Evolutionary conservation across 2,888 invertebrate species (phyloP), one percentile per base, ranked within the genome.

Genomic region (Parascotia fuliginaria): DNA sequence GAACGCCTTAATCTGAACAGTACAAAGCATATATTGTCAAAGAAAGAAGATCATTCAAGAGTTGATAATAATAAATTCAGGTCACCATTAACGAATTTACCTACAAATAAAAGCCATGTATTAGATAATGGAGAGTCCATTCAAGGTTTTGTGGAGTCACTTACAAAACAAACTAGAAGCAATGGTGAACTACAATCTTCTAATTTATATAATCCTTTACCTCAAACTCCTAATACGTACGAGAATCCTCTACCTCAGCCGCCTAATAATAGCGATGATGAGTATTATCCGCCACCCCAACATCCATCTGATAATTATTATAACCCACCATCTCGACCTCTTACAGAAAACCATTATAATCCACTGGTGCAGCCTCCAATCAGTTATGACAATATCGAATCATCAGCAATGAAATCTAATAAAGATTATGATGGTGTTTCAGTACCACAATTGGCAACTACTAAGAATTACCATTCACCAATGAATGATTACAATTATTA

Each of bases 1-100:
- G 68, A 79, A 24, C 34, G 47, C 2, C 49, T 75, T 16, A 33
- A 64, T 9, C 49, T 63, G 34, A 64, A 50, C 24, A 52, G 75
- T 64, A 72, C 78, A 24, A 71, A 81, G 38, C 65, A 70, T 27
- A 34, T 9, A 5, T 13, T 49, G 9, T 9, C 27, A 2, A 42
- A 42, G 11, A 33, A 31, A 12, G n/a, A 32, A n/a, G 12, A 39
- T 9, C 15, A 39, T 9, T 16, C 33, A 7, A 0, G n/a, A 9
- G n/a, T 9, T n/a, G 16, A 3, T 2, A 9, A 9, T 16, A 7
- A 14, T 13, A 13, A 31, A 13, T 5, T 5, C n/a, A 11, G 5
- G 1, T n/a, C 36, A 14, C 4, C n/a, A 1, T 4, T 4, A 15
- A 7, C 22, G 0, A 14, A 11, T 0, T 12, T 14, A 27, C 11